Conservation (phyloP, 2,113 vertebrate genomes). For the Pantherophis guttatus region DNA sequence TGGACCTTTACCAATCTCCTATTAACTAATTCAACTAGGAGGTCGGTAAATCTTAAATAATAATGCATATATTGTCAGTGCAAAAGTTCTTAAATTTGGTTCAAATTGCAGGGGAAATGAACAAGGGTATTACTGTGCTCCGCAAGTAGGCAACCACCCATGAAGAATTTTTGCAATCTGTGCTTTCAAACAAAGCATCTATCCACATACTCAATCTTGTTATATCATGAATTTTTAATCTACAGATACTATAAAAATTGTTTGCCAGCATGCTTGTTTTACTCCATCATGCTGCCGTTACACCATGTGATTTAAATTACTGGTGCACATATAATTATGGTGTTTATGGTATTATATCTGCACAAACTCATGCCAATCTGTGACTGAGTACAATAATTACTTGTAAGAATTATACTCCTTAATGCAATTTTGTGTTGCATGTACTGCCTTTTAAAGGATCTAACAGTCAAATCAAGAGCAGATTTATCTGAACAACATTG, state of each 20-base stretch:
- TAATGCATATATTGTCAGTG: neutral
- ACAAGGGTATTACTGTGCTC: neutral
- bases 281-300: neutral
- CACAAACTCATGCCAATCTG: neutral
- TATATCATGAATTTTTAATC: neutral
- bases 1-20: too few relatives aligned
- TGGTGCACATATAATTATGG: neutral
- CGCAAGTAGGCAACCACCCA: neutral
- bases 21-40: neutral
- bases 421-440: neutral
- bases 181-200: neutral
- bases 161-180: neutral
- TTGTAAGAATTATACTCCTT: neutral
- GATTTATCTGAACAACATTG: neutral
- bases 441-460: neutral
- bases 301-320: neutral
- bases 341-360: neutral
- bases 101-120: neutral
- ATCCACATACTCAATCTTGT: neutral
- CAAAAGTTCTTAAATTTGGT: neutral
- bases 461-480: neutral
- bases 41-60: neutral
- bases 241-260: neutral
- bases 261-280: neutral
- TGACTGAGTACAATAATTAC: neutral